Base-by-base conservation (phyloP, 1,140 invertebrate species). In the Bombus superbus region DNA sequence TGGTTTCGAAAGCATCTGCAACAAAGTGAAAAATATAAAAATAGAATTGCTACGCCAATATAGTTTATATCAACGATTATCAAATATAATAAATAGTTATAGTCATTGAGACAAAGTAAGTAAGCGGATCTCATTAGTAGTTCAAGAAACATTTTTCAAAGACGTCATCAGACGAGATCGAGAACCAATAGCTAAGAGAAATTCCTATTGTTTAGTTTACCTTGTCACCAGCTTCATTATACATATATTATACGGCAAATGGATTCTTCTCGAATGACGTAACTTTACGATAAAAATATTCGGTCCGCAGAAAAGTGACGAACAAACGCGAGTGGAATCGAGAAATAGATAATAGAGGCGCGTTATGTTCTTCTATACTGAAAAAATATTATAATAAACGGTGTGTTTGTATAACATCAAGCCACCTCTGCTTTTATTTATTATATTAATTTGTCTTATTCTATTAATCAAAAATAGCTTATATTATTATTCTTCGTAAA, bases 1-100 rank as follows among this genome's bases (percentile, higher is more conserved):
- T 88, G 80, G 86, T 92, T 88, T 91, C 76, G 88, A 89, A 82
- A 92, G 88, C 94, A 95, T 95, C 94, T 95, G 94, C 38, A 95
- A 94, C 88, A 92, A 74, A 93, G 92, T 86, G 91, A 87, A 81
- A 88, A n/a, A 59, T 4, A 62, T 25, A 6, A 3, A 28, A 53
- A 44, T 59, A 73, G 6, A 44, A 57, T 42, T n/a, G 25, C 13
- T 25, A 72, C 22, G n/a, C 0, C 2, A 13, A 32, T 38, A 3
- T 32, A 44, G 13, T n/a, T 62, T 28, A n/a, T 62, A n/a, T 62
- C 28, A 5, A 62, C 5, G 47, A n/a, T 62, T n/a, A 62, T 62
- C 28, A n/a, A 62, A 64, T 64, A n/a, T n/a, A 32, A n/a, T 15
- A n/a, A 35, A 68, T 35, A 40, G 10, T 40, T 40, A 71, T 22